Conservation (phyloP, 2,797 vertebrate genomes). For the Onychomys leucogaster region DNA sequence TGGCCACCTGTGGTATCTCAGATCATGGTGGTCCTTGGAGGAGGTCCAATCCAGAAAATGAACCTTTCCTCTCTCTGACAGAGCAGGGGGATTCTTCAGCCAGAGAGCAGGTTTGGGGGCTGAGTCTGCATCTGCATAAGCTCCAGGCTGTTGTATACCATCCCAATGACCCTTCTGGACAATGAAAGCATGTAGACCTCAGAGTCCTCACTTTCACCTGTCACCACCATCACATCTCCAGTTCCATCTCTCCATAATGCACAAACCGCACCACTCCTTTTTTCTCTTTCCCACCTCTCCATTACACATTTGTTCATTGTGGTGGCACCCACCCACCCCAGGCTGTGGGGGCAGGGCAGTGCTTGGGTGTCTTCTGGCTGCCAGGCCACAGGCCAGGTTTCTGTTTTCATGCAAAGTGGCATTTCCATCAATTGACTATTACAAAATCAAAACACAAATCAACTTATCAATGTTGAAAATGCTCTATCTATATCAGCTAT, state of each 20-base stretch:
- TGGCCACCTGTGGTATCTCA: not conserved
- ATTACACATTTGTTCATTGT: not conserved
- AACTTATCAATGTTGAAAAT: not conserved
- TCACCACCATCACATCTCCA: not conserved
- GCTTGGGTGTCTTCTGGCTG: not conserved
- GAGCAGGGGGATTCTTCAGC: not conserved
- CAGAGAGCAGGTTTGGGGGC: not conserved
- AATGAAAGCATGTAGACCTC: not conserved
- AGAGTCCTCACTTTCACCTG: not conserved
- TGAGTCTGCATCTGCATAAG: not conserved
- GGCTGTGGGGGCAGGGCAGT: not conserved
- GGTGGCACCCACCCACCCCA: not conserved
- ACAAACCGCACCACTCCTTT: not conserved
- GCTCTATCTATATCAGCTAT: not conserved
- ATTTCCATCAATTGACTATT: not conserved
- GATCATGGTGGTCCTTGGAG: not conserved
- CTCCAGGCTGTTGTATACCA: not conserved
- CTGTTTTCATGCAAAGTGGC: not conserved
- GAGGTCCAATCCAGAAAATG: not conserved
- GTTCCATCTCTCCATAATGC: not conserved
- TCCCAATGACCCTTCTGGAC: not conserved
- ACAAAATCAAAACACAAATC: not conserved
- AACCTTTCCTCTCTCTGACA: not conserved
- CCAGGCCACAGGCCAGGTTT: not conserved
- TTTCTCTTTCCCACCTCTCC: not conserved